Evolutionary conservation across 2,888 invertebrate genomes (phyloP).

Genomic region (Tanypteryx hageni): DNA sequence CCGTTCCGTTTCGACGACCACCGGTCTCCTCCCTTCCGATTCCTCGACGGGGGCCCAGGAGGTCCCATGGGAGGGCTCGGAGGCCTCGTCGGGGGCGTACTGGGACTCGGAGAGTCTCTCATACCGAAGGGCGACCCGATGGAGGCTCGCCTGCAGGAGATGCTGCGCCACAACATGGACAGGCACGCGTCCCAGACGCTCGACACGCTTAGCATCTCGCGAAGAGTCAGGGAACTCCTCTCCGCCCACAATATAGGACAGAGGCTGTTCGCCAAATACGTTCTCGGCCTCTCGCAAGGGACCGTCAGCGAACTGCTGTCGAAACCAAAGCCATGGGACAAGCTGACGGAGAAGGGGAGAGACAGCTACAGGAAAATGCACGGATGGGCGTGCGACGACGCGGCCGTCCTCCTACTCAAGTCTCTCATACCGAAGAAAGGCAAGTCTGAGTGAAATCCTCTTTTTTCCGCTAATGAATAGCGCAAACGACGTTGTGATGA

Average conservation of each 20-base stretch:
- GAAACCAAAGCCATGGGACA: slow-evolving; percentile 99
- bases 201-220: slow-evolving; percentile 96
- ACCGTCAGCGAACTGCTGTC: slow-evolving; percentile 98
- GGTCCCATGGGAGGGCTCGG: slow-evolving; percentile 66
- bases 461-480: neutral
- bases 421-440: slow-evolving; percentile 99
- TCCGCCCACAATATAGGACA: slow-evolving; percentile 99
- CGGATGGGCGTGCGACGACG: slow-evolving; percentile 99
- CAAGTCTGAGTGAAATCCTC: slow-evolving; percentile 77
- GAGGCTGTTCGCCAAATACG: slow-evolving; percentile 98
- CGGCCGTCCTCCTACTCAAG: slow-evolving; percentile 97
- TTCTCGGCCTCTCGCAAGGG: slow-evolving; percentile 96
- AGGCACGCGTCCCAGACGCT: slow-evolving; percentile 95
- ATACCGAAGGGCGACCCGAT: slow-evolving; percentile 96
- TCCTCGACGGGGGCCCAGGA: slow-evolving; percentile 82
- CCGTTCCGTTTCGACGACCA: slow-evolving; percentile 88
- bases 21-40: slow-evolving; percentile 84
- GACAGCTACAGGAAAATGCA: slow-evolving; percentile 99
- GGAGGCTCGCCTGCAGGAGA: slow-evolving; percentile 95
- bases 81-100: slow-evolving; percentile 65
- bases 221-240: slow-evolving; percentile 93
- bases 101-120: slow-evolving; percentile 90
- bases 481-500: neutral
- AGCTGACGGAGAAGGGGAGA: slow-evolving; percentile 98
- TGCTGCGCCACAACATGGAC: slow-evolving; percentile 96